phyloP scores from a whole-genome alignment of 1,140 invertebrate species.

The Formica selysi region DNA sequence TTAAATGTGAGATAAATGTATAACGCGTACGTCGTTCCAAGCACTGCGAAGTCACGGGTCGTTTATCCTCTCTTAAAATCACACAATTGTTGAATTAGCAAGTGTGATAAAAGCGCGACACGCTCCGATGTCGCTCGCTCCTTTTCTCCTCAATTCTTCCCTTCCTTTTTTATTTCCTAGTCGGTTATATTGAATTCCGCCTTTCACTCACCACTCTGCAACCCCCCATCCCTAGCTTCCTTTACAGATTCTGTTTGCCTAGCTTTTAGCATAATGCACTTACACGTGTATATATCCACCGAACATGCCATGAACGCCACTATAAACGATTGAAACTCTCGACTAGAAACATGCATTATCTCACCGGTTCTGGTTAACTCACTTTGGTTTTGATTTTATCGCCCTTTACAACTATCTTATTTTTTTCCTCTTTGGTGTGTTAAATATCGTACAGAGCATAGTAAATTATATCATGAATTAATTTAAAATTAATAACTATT shows the following conservation, averaged over 20 bases:
- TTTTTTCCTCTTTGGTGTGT: neutral
- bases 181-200: slow-evolving; percentile 45
- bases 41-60: slow-evolving; percentile 34
- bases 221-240: neutral
- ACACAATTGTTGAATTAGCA: slow-evolving; percentile 37
- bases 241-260: slow-evolving; percentile 54
- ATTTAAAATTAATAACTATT: neutral
- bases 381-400: neutral
- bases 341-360: slow-evolving; percentile 33
- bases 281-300: slow-evolving; percentile 17
- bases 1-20: slow-evolving; percentile 20
- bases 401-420: neutral
- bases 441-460: neutral
- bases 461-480: neutral
- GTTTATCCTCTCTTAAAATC: slow-evolving; percentile 45
- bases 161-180: neutral
- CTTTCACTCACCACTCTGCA: slow-evolving; percentile 18
- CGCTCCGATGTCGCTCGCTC: neutral
- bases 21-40: neutral
- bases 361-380: neutral
- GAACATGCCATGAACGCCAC: slow-evolving; percentile 9
- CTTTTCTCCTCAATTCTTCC: slow-evolving; percentile 26
- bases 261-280: slow-evolving; percentile 70
- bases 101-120: slow-evolving; percentile 37
- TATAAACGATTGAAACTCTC: neutral